A percentile compares a stretch with the other conserved stretches of the same genome.
Conservation (phyloP, 1,140 invertebrate genomes). For the Stenopsyche tienmushanensis region DNA sequence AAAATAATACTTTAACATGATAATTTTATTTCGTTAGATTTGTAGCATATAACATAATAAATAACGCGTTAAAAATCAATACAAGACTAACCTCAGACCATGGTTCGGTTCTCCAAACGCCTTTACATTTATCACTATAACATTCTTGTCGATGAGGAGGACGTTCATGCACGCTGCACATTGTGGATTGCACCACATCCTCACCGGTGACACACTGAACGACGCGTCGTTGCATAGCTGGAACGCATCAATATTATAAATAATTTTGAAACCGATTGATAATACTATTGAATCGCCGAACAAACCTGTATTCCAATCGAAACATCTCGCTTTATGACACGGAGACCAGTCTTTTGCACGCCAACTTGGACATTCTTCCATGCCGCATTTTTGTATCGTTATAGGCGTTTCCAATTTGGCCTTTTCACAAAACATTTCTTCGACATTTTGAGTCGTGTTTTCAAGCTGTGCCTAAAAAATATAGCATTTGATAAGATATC, state of each 20-base stretch:
- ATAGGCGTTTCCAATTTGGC: conserved; percentile 64
- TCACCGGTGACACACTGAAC: conserved; percentile 70
- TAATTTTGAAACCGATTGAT: no score
- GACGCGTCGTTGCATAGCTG: conserved; percentile 74
- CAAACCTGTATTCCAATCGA: conserved; percentile 75
- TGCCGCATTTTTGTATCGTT: conserved; percentile 68
- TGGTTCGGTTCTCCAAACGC: conserved; percentile 79
- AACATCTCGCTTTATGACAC: conserved; percentile 71
- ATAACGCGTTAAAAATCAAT: background rate
- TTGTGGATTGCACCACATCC: conserved; percentile 58
- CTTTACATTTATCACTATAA: conserved; percentile 75
- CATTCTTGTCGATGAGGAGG: conserved; percentile 75
- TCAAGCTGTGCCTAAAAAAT: conserved; percentile 46
- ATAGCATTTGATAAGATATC: background rate
- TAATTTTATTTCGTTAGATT: background rate
- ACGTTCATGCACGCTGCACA: conserved; percentile 66
- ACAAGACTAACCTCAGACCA: conserved; percentile 87
- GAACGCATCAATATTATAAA: conserved; percentile 32
- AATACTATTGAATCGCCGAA: no score
- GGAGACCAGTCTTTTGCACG: conserved; percentile 67
- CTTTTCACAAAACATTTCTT: conserved; percentile 69
- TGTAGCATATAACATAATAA: background rate
- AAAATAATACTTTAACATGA: background rate
- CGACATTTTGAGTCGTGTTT: conserved; percentile 61
- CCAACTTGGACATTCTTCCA: conserved; percentile 73